Conservation (phyloP, 2,797 vertebrate genomes). For the Catharus ustulatus region DNA sequence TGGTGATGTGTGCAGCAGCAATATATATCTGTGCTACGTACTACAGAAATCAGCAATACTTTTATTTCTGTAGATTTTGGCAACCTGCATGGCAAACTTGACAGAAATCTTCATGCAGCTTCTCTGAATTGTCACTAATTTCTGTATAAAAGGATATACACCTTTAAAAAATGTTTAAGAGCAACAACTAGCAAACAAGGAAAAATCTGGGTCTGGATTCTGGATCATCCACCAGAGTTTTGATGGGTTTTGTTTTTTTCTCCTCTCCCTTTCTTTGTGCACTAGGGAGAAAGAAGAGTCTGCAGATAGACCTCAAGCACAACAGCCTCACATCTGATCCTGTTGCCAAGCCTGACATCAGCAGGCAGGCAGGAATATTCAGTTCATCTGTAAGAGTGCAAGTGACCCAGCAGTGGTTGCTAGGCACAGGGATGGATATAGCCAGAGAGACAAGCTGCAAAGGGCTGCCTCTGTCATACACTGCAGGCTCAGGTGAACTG, state of each 20-base stretch:
- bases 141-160: neutral
- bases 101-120: neutral
- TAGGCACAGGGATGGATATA: conserved; percentile 44
- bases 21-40: fast-evolving
- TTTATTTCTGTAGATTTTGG: neutral
- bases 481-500: neutral
- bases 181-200: neutral
- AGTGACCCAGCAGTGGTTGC: conserved; percentile 44
- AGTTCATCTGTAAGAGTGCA: neutral
- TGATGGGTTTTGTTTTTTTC: fast-evolving
- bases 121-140: neutral
- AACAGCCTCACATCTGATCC: neutral
- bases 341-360: neutral
- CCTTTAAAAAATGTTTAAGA: neutral
- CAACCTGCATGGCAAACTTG: neutral
- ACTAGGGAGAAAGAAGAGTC: neutral
- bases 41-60: neutral
- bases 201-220: neutral
- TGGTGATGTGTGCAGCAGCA: neutral
- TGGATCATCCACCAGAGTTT: neutral
- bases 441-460: neutral
- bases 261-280: neutral
- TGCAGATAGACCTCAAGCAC: neutral
- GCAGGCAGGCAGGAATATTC: conserved; percentile 28
- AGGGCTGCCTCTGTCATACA: neutral